These are phyloP conservation scores for Homarus gammarus DNA, from an alignment of 2,888 invertebrate species.

Conservation along the genomic window DNA sequence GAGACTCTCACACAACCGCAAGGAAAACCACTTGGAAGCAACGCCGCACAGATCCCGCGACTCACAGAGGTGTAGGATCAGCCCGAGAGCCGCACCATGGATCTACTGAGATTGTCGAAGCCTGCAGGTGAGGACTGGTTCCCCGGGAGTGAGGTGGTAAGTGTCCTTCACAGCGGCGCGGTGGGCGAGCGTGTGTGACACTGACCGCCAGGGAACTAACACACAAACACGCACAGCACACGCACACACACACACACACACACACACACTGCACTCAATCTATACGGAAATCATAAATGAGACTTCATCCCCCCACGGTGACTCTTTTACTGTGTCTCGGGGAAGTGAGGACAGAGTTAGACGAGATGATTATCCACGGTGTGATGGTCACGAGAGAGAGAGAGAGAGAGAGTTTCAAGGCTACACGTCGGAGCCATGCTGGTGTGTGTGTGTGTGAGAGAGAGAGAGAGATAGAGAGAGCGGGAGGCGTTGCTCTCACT, in stretches of 20 bases:
- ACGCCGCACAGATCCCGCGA: neutral
- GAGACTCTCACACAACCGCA: no score
- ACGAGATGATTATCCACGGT: neutral
- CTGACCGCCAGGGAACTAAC: neutral
- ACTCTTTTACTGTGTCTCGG: neutral
- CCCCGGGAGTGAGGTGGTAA: constrained; percentile 16
- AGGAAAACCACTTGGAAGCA: neutral
- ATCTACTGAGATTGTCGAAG: constrained; percentile 8
- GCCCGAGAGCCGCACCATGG: neutral
- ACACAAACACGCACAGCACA: neutral
- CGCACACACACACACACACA: neutral
- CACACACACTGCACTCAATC: no score
- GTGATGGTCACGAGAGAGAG: neutral
- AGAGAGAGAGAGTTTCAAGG: neutral
- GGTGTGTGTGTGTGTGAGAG: neutral
- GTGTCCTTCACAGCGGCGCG: constrained; percentile 23
- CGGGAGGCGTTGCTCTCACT: neutral
- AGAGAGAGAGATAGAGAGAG: neutral
- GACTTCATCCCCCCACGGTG: neutral
- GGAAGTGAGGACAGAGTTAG: neutral
- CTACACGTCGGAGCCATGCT: neutral
- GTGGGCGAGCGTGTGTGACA: constrained; percentile 22
- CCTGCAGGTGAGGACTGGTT: constrained; percentile 9
- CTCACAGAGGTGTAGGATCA: neutral
- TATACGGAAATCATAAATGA: no score